These are phyloP conservation scores for Periplaneta americana DNA, from an alignment of 1,140 invertebrate species.

Conservation along the genomic window DNA sequence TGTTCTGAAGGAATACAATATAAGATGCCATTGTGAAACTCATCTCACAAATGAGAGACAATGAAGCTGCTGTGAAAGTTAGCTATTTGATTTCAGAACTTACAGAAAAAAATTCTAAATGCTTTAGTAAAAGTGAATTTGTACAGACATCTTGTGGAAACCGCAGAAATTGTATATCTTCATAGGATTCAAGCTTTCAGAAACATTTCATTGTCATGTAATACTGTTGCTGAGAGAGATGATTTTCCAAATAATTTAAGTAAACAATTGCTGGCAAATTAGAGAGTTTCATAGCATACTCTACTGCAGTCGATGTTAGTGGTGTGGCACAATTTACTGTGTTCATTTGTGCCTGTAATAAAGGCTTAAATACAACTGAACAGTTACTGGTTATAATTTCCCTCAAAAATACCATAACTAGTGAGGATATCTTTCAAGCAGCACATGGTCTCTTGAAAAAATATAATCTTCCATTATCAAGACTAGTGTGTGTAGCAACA, in stretches of 20 bases:
- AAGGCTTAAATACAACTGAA: neutral
- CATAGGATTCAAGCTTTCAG: neutral
- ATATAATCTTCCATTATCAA: slow-evolving; percentile 5
- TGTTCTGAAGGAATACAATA: slow-evolving; percentile 1
- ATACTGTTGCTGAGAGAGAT: slow-evolving; percentile 2
- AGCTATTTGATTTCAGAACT: slow-evolving; percentile 5
- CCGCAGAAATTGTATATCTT: no score
- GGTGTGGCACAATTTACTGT: neutral
- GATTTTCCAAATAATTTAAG: neutral
- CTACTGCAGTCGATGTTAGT: slow-evolving; percentile 6
- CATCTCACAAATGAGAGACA: neutral
- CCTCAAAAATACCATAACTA: neutral
- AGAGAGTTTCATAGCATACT: neutral
- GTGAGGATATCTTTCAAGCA: slow-evolving; percentile 1
- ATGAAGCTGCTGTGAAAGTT: neutral
- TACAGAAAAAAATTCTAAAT: neutral
- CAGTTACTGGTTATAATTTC: neutral
- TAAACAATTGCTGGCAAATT: neutral
- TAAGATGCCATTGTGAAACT: neutral
- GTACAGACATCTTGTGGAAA: neutral
- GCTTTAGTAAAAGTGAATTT: slow-evolving; percentile 9
- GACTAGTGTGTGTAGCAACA: slow-evolving; percentile 11
- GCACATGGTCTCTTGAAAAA: neutral
- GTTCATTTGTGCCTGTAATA: neutral
- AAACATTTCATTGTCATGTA: slow-evolving; percentile 5